Evolutionary conservation across 2,888 invertebrate species (phyloP).

Genomic region (Cybosia mesomella): DNA sequence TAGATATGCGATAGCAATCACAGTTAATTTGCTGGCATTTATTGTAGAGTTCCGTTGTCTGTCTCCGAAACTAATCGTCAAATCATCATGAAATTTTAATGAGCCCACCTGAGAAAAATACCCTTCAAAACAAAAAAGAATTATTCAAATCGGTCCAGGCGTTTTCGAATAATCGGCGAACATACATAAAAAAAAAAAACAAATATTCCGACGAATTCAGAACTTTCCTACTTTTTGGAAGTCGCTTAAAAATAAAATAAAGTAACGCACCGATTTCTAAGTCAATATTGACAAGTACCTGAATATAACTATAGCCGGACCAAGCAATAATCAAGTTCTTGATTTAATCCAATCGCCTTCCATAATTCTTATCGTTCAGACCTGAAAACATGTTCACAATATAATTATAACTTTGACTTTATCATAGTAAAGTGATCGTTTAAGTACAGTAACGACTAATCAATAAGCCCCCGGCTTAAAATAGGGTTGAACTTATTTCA

Average conservation of each 20-base stretch:
- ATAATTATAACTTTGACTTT: conserved; percentile 62
- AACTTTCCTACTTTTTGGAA: too few relatives aligned
- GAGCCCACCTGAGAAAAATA: too few relatives aligned
- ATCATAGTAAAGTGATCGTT: conserved; percentile 64
- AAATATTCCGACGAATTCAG: too few relatives aligned
- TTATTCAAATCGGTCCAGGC: too few relatives aligned
- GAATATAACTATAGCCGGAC: conserved; percentile 16
- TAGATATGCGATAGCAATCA: too few relatives aligned
- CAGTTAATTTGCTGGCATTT: too few relatives aligned
- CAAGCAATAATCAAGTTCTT: conserved; percentile 45
- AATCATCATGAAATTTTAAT: too few relatives aligned
- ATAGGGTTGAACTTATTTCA: conserved; percentile 36
- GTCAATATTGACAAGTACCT: background rate
- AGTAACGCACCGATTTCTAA: background rate
- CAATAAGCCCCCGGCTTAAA: conserved; percentile 71
- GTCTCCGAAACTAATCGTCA: too few relatives aligned
- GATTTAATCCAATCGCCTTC: conserved; percentile 43
- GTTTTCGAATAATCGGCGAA: too few relatives aligned
- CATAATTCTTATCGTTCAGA: conserved; percentile 47
- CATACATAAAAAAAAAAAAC: too few relatives aligned
- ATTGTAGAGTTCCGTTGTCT: too few relatives aligned
- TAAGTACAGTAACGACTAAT: conserved; percentile 68
- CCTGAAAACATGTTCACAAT: conserved; percentile 54
- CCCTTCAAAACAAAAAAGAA: too few relatives aligned
- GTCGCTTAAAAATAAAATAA: background rate